Base-by-base conservation (phyloP, 2,113 vertebrate genomes). In the Pelusios castaneus region DNA sequence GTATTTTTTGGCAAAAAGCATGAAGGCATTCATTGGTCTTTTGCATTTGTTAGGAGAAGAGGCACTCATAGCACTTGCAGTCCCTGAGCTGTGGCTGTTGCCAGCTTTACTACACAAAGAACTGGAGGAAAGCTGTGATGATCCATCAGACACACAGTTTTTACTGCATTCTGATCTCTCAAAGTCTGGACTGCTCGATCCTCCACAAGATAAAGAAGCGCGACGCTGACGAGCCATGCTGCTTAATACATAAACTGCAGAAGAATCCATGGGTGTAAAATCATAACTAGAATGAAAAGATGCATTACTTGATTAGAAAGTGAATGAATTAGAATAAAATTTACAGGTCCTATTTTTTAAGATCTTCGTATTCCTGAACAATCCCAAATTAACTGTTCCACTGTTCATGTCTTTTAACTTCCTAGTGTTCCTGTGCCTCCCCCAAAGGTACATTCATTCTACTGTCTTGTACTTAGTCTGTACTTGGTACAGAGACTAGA, bases 11-110 rank as follows among this genome's bases (percentile, higher is more conserved):
- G 99, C 99, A 94, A 99, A 99, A 94, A 99, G 99, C 99, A 99
- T 99, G 98, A 99, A 99, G 98, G 99, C 99, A 97, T 99, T 99
- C 99, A 99, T 99, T 98, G 99, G 99, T 98, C 99, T 99, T 98
- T 99, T 99, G 99, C 99, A 99, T 98, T 99, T 99, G 95, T 98
- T 99, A 97, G 98, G 98, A 96, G 99, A 99, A 77, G 98, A 98
- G 98, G 99, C 98, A 97, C 97, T 98, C 98, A 98, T 98, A 97
- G 97, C 97, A 95, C 95, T 98, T 95, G 98, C 96, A 97, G 98
- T 99, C 98, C 99, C 99, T 99, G 99, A 99, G 98, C 98, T 98
- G 95, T 99, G 98, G 97, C 97, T 98, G 97, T 98, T 98, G 97
- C 98, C 98, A 96, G 99, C 98, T 98, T 99, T 99, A 97, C 97